A percentile compares a stretch with the other conserved stretches of the same genome.
Evolutionary conservation across 2,888 invertebrate genomes (phyloP).

Genomic region (Ashinkailepas kermadecensis): DNA sequence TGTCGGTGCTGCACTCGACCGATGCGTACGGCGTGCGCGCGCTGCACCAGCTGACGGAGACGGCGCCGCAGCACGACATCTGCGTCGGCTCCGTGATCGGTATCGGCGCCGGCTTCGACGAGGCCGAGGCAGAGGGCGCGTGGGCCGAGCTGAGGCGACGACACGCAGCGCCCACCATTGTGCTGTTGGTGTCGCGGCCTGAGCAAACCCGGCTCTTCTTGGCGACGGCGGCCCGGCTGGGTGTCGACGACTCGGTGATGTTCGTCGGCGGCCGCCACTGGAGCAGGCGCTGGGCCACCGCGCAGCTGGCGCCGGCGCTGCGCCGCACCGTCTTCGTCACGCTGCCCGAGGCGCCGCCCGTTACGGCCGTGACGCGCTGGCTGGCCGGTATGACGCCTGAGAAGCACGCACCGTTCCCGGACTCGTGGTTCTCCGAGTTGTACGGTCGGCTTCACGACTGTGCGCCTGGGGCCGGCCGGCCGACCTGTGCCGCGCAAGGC

Average conservation of each 20-base stretch:
- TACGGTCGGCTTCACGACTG: slow-evolving; percentile 42
- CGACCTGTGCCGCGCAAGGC: neutral
- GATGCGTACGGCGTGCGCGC: slow-evolving; percentile 38
- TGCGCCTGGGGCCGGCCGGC: slow-evolving; percentile 36
- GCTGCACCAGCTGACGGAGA: slow-evolving; percentile 37
- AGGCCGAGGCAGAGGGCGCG: slow-evolving; percentile 31
- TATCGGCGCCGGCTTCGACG: slow-evolving; percentile 33
- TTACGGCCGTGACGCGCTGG: slow-evolving; percentile 39
- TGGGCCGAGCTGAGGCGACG: slow-evolving; percentile 29
- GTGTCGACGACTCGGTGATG: slow-evolving; percentile 36
- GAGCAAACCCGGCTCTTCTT: slow-evolving; percentile 39
- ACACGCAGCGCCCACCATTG: slow-evolving; percentile 36
- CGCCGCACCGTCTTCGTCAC: slow-evolving; percentile 37
- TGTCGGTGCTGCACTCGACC: slow-evolving; percentile 40
- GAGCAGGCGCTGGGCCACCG: slow-evolving; percentile 36
- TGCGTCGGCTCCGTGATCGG: slow-evolving; percentile 38
- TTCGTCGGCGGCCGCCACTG: slow-evolving; percentile 40
- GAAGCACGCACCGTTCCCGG: slow-evolving; percentile 40
- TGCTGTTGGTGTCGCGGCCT: slow-evolving; percentile 40
- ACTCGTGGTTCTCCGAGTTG: slow-evolving; percentile 44
- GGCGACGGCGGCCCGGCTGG: slow-evolving; percentile 39
- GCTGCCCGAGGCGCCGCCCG: slow-evolving; percentile 35
- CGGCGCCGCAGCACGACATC: slow-evolving; percentile 34
- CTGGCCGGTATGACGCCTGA: slow-evolving; percentile 38
- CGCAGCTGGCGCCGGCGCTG: slow-evolving; percentile 37